Base-by-base conservation (phyloP, 2,888 invertebrate species). In the Tipula unca region DNA sequence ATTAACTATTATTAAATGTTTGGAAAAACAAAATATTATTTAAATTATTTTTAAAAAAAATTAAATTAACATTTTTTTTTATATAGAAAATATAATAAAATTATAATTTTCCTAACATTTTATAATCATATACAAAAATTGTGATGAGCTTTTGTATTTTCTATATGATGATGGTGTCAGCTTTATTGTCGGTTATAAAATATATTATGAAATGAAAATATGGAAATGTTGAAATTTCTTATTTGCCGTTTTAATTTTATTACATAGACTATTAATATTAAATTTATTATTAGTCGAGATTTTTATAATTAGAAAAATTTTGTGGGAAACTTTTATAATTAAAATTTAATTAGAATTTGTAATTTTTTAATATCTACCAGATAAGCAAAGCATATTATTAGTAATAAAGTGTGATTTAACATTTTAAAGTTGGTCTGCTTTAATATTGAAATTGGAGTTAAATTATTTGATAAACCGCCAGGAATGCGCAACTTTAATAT, bases 81-180 rank as follows among this genome's bases (percentile, higher is more conserved):
- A 1, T 69, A 25, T 69, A 3, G 69, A 1, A 14, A 13, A 69
- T n/a, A 13, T 25, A 69, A 69, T 54, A 5, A 48, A 48, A 48
- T 48, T 48, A 48, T 48, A 69, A 69, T 25, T 48, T 48, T 69
- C 25, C 69, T 13, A 25, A 69, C 10, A 69, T 69, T 69, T 69
- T 69, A 20, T 25, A 69, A 69, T 25, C 10, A 69, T 39, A 39
- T 39, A 69, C 25, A 69, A 69, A 69, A 25, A 69, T 69, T 69
- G 25, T 69, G 69, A 69, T 69, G 69, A 69, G 69, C 69, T 69
- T 69, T 69, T 48, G n/a, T 54, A 54, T 54, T 69, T 69, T 69
- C 69, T 69, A 3, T 69, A 25, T 14, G 25, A 8, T 69, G 8
- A 25, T 10, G 25, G 69, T 25, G 13, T 69, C 69, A 69, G 69